phyloP scores from a whole-genome alignment of 2,797 vertebrate species.

The Bradypus variegatus region DNA sequence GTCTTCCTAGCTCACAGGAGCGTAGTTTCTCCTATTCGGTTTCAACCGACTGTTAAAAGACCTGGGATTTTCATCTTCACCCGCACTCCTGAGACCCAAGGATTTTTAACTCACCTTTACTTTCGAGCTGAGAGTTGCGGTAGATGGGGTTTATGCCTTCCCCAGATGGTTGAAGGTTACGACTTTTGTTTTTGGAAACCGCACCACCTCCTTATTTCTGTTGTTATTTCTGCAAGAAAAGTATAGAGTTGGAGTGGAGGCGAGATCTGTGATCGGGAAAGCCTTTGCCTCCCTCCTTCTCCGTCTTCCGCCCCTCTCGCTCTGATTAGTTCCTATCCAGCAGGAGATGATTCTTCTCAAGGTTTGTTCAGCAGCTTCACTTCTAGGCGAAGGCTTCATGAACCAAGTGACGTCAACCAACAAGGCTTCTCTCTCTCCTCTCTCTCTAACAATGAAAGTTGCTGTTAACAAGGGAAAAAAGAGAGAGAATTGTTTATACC shows the following conservation, averaged over 20 bases:
- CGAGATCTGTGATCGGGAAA: slow-evolving; percentile 46
- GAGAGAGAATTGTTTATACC: slow-evolving; percentile 64
- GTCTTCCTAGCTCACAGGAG: neutral
- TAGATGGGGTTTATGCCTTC: slow-evolving; percentile 48
- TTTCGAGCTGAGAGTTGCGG: slow-evolving; percentile 63
- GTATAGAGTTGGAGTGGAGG: slow-evolving; percentile 62
- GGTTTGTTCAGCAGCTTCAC: slow-evolving; percentile 93
- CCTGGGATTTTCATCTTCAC: slow-evolving; percentile 19
- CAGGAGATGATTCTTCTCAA: slow-evolving; percentile 87
- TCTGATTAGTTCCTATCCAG: slow-evolving; percentile 87
- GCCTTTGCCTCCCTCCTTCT: slow-evolving; percentile 52
- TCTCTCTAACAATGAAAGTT: slow-evolving; percentile 84
- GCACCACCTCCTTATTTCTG: slow-evolving; percentile 56
- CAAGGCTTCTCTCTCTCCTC: slow-evolving; percentile 74
- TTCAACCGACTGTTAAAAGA: neutral
- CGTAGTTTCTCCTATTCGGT: slow-evolving; percentile 14
- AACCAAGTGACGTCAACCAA: slow-evolving; percentile 88
- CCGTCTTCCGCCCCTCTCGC: slow-evolving; percentile 64
- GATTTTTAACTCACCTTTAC: slow-evolving; percentile 68
- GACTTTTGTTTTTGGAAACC: slow-evolving; percentile 42
- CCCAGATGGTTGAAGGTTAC: slow-evolving; percentile 48
- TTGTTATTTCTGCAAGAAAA: slow-evolving; percentile 61
- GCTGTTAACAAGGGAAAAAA: slow-evolving; percentile 74
- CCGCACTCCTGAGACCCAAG: slow-evolving; percentile 40
- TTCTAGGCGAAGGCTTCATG: slow-evolving; percentile 84